Evolutionary conservation across 1,140 invertebrate genomes (phyloP), one percentile per base, ranked within the genome.

Genomic region (Saxidomus purpurata): DNA sequence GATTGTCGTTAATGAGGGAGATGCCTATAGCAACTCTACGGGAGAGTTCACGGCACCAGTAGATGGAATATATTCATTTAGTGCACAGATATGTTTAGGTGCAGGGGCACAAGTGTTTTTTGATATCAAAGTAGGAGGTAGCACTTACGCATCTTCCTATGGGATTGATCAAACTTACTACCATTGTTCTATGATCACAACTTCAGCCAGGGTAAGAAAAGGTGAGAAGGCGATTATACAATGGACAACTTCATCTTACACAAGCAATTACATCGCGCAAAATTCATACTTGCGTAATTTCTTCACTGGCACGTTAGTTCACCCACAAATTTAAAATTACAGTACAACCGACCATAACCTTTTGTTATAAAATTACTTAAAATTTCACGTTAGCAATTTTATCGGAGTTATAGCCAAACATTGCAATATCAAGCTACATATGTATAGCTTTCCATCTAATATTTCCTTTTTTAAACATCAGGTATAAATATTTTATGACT

Each of bases 11-110:
- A 80, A 80, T 38, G 49, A 52, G 9, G 77, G 77, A 17, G 28
- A 55, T 17, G 77, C 9, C 19, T 80, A 80, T 49, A 59, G 38
- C 55, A 19, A 25, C 4, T 25, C 47, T n/a, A 80, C 43, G 28
- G 77, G 77, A 80, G 31, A 28, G 11, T 80, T 80, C 17, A 80
- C 77, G 34, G 77, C 77, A n/a, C 77, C 77, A 55, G 38, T 80
- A 19, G 25, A 52, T 15, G 77, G 77, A 31, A 80, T 31, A 34
- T 80, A 80, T 19, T 52, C 49, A 0, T 80, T 80, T 55, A 49
- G 40, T n/a, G 74, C 74, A 43, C 74, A 77, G 74, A 1, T 77
- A n/a, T 77, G 74, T 22, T 43, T 28, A 1, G 3, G 25, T 28
- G n/a, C 22, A 1, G 59, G 59, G 19, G 6, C 25, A 1, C 0